Conservation (phyloP, 2,797 vertebrate genomes). For the Siniperca obscura region DNA sequence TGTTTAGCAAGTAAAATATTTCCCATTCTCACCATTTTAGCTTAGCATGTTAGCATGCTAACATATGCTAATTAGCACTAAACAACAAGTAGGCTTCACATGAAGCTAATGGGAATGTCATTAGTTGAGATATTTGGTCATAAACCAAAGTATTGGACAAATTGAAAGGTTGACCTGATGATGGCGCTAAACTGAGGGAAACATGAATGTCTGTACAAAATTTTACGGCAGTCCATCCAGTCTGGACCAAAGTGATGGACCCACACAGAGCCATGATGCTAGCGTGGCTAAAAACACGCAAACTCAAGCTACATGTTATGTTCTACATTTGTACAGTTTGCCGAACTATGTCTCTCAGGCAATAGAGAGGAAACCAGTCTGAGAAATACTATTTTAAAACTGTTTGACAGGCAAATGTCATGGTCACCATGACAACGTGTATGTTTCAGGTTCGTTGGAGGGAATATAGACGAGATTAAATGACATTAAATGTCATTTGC, state of each 20-base stretch:
- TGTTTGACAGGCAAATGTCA: neutral
- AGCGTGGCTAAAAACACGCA: neutral
- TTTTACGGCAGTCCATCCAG: neutral
- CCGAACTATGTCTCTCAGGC: neutral
- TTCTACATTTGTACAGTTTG: neutral
- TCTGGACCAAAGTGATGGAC: neutral
- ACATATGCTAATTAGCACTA: neutral
- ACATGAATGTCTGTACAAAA: neutral
- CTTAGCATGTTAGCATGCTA: neutral
- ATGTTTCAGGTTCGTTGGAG: neutral
- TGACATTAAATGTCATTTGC: constrained; percentile 17
- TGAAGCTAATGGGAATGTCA: neutral
- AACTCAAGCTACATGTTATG: neutral
- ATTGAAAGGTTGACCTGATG: neutral
- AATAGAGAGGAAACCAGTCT: neutral
- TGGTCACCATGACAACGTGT: constrained; percentile 7
- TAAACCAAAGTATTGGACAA: neutral
- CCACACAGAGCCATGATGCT: neutral
- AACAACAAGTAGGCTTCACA: neutral
- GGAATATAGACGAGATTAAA: constrained; percentile 17
- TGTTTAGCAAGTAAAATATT: neutral
- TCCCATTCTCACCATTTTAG: neutral
- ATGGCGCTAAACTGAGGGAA: neutral
- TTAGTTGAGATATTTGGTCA: neutral
- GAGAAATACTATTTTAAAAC: too few species aligned